phyloP scores from a whole-genome alignment of 2,113 vertebrate genomes.

The Euleptes europaea region DNA sequence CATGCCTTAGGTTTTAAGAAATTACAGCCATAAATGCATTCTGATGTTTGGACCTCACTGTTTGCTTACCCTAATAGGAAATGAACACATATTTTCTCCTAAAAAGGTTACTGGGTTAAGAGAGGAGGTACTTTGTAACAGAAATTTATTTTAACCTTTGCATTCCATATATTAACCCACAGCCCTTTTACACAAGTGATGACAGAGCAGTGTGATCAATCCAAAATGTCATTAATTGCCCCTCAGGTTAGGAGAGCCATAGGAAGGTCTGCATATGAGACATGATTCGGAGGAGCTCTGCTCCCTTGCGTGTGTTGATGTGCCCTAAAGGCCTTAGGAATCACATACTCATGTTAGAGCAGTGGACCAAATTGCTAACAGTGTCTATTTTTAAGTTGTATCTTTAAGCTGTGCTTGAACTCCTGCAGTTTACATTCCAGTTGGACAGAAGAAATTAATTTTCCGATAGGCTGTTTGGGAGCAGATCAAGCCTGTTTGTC shows the following conservation, averaged over 20 bases:
- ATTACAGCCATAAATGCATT: conserved; percentile 5
- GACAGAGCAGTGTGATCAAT: not conserved
- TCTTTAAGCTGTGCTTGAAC: too few species aligned
- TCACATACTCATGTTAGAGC: not conserved
- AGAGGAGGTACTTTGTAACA: not conserved
- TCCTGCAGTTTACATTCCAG: too few species aligned
- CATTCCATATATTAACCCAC: not conserved
- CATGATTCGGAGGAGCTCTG: not conserved
- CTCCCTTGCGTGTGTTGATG: not conserved
- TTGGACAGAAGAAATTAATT: too few species aligned
- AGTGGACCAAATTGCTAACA: not conserved
- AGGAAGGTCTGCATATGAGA: not conserved
- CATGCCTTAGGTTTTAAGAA: conserved; percentile 12
- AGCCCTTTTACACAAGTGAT: not conserved
- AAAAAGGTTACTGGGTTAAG: not conserved
- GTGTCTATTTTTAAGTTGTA: not conserved
- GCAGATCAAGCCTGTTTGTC: too few species aligned
- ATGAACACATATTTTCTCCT: not conserved
- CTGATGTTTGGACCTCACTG: not conserved
- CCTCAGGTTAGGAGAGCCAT: too few species aligned
- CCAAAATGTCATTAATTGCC: not conserved
- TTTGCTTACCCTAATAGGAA: not conserved
- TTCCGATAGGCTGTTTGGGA: too few species aligned
- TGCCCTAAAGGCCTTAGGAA: not conserved
- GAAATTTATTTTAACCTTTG: not conserved